Percentiles rank a stretch among this genome's conserved stretches.
These are phyloP conservation scores for Helarctos malayanus DNA, from an alignment of 2,797 vertebrate species.

Conservation along the genomic window DNA sequence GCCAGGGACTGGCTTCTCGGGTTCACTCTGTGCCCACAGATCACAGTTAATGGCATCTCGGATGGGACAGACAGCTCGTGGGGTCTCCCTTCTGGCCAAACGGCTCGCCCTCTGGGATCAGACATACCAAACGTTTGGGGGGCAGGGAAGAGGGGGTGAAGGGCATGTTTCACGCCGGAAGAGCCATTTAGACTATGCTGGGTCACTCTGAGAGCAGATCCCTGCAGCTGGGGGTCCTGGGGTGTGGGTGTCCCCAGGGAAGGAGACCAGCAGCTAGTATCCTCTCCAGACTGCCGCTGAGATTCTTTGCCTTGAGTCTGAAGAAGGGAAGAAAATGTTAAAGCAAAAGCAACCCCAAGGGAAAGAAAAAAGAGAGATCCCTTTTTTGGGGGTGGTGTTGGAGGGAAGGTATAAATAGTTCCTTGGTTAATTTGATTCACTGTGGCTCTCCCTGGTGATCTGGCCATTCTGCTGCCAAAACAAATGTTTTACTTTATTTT, in stretches of 20 bases:
- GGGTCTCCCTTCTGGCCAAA: neutral
- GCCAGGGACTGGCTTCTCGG: neutral
- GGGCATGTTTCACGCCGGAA: neutral
- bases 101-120: neutral
- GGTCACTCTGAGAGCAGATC: neutral
- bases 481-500: constrained; percentile 38
- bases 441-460: neutral
- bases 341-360: neutral
- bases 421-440: neutral
- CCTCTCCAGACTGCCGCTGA: neutral
- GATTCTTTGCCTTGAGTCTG: neutral
- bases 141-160: neutral
- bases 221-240: fast-evolving
- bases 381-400: neutral
- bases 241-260: neutral
- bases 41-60: neutral
- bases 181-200: fast-evolving
- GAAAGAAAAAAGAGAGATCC: neutral
- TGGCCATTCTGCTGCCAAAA: neutral
- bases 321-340: neutral
- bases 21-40: neutral
- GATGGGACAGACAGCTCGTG: neutral
- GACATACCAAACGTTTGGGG: neutral
- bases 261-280: neutral
- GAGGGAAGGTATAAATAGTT: neutral